These are phyloP conservation scores for Astatoreochromis straeleni DNA, from an alignment of 2,113 vertebrate genomes.

Conservation along the genomic window DNA sequence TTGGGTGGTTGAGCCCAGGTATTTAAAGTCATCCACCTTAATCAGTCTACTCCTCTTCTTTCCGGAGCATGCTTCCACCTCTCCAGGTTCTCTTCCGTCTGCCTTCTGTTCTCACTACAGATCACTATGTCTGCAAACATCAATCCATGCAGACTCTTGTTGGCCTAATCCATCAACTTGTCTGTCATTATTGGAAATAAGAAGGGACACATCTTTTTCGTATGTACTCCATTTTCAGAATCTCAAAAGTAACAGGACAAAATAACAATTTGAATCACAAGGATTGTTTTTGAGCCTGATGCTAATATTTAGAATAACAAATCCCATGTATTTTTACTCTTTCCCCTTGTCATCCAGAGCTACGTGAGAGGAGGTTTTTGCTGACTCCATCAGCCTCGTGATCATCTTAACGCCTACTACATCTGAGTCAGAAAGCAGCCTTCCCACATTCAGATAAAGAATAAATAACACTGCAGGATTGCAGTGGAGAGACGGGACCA, in stretches of 20 bases:
- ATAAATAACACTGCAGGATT: neutral
- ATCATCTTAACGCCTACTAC: neutral
- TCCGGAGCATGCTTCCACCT: rapidly evolving
- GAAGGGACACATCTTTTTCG: neutral
- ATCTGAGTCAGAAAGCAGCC: neutral
- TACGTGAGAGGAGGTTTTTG: neutral
- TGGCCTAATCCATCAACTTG: neutral
- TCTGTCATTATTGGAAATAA: neutral
- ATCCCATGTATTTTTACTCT: neutral
- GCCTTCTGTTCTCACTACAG: neutral
- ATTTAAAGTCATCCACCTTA: neutral
- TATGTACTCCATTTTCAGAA: neutral
- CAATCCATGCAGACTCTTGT: neutral
- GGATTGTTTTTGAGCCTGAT: neutral
- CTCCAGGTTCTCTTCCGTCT: neutral
- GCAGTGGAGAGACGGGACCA: neutral
- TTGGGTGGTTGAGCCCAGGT: neutral
- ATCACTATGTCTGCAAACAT: neutral
- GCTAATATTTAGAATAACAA: neutral
- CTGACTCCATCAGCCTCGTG: neutral
- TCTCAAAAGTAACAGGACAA: neutral
- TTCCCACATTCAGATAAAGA: neutral
- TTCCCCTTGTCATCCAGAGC: neutral
- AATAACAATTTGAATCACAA: neutral
- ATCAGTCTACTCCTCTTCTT: neutral